Base-by-base conservation (phyloP, 2,113 vertebrate species). In the Corydoras sp. region DNA sequence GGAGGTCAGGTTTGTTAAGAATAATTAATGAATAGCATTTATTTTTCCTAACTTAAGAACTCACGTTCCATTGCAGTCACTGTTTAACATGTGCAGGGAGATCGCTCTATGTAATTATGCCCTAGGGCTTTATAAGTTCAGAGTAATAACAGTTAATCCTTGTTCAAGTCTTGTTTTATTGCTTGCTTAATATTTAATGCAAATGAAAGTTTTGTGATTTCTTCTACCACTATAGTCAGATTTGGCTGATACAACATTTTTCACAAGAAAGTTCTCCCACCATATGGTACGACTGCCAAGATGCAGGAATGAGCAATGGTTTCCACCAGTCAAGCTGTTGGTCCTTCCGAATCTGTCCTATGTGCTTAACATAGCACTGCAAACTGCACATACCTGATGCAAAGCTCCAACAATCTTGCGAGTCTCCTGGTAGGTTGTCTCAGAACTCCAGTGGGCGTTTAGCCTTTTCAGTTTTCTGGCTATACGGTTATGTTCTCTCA, bases 401-500 rank as follows among this genome's bases (percentile, higher is more conserved):
- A 97, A 81, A 10, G 96, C 94, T 4, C 93, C 95, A 0, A 98
- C 79, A 4, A 98, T 93, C 82, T 95, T 98, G 54, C 95, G 92
- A 0, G 92, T 77, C 86, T 99, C 95, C 77, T 97, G 93, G 83
- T 95, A 98, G 13, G 87, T 30, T 0, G 77, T 88, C 76, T 93
- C 88, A 0, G 91, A 76, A 1, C 80, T 93, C 96, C 96, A 98
- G 83, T 96, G 94, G 6, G 54, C 0, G 0, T 98, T 98, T 24
- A 93, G 83, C n/a, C 9, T 66, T 55, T 79, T 87, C 70, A 99
- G 81, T 5, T 70, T 67, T 0, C 77, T 72, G 2, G 91, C 94
- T 65, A 98, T 77, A 9, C 92, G 91, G 77, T 98, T 99, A 86
- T 99, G 95, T 76, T 98, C 93, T 11, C 96, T 84, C 49, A 96